A percentile compares a stretch with the other conserved stretches of the same genome.
Evolutionary conservation across 2,888 invertebrate species (phyloP).

Genomic region (Campopleginae sp.): DNA sequence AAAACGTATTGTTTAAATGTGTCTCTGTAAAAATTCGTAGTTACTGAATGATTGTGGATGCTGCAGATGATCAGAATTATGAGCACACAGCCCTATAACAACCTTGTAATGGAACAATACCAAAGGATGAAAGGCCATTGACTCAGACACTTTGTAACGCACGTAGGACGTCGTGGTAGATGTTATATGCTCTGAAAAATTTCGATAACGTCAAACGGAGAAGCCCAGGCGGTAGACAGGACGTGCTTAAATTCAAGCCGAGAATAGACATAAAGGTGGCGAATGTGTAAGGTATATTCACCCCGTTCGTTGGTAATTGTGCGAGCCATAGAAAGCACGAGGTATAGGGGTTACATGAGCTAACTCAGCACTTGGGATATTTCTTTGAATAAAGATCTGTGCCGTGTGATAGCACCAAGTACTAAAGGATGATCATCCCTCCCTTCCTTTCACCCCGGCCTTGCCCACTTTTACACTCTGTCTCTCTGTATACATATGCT

Average conservation of each 20-base stretch:
- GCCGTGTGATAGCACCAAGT: slow-evolving; percentile 77
- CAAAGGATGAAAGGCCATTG: slow-evolving; percentile 25
- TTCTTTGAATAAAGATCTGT: slow-evolving; percentile 82
- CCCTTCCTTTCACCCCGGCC: slow-evolving; percentile 27
- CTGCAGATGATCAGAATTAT: background rate
- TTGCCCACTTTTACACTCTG: background rate
- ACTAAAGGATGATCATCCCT: slow-evolving; percentile 61
- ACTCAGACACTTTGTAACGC: background rate
- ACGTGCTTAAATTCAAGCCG: slow-evolving; percentile 49
- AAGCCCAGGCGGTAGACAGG: slow-evolving; percentile 44
- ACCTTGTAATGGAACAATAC: background rate
- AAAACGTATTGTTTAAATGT: background rate
- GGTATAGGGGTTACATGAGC: slow-evolving; percentile 69
- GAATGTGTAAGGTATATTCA: slow-evolving; percentile 17
- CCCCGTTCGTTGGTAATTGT: slow-evolving; percentile 28
- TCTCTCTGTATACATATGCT: slow-evolving; percentile 22
- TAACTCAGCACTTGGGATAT: slow-evolving; percentile 79
- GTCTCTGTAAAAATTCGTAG: background rate
- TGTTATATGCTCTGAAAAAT: slow-evolving; percentile 60
- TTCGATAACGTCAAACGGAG: slow-evolving; percentile 70
- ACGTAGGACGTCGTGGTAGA: background rate
- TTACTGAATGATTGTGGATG: too few relatives aligned
- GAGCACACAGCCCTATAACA: background rate
- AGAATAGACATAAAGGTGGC: slow-evolving; percentile 45
- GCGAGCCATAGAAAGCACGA: slow-evolving; percentile 38